Evolutionary conservation across 2,888 invertebrate species (phyloP).

Genomic region (Chrysodeixis includens): DNA sequence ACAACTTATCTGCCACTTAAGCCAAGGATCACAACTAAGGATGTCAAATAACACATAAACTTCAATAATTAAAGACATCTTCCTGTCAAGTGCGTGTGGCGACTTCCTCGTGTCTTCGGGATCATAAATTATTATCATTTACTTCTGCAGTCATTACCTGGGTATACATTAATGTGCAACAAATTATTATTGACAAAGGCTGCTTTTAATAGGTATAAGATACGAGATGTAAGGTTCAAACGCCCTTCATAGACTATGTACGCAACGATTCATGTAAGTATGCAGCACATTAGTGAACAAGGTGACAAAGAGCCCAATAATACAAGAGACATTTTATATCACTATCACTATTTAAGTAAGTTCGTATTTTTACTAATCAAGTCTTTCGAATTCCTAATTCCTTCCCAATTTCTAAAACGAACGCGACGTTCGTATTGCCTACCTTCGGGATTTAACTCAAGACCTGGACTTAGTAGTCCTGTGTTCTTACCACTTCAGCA

Average conservation of each 20-base stretch:
- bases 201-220: not conserved
- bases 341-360: too few species aligned
- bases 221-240: not conserved
- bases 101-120: not conserved
- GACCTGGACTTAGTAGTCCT: too few species aligned
- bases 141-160: not conserved
- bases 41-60: not conserved
- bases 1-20: too few species aligned
- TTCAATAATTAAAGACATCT: not conserved
- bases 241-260: not conserved
- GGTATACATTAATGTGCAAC: not conserved
- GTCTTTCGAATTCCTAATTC: too few species aligned
- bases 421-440: too few species aligned
- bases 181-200: not conserved
- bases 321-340: not conserved
- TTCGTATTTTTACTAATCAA: too few species aligned
- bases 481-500: too few species aligned
- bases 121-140: not conserved
- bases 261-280: not conserved
- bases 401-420: too few species aligned
- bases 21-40: not conserved
- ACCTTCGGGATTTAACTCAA: too few species aligned
- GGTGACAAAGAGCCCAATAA: not conserved
- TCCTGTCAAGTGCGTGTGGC: not conserved
- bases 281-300: not conserved